Evolutionary conservation across 2,797 vertebrate genomes (phyloP), one percentile per base, ranked within the genome.

Genomic region (Cyclura pinguis): DNA sequence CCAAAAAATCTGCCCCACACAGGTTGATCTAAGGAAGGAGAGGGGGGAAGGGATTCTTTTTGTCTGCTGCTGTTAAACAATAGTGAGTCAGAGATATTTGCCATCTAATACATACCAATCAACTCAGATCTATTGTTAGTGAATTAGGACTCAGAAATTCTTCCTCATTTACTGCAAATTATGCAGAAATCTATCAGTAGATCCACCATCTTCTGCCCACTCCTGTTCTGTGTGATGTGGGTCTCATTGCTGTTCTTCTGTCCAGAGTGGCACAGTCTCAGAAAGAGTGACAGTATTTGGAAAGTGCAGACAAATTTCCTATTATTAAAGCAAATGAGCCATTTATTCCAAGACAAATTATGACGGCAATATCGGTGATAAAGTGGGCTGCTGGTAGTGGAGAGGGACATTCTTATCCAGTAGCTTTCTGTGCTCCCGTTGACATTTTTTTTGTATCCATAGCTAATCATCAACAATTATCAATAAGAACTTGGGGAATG

Each of bases 391-490:
- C 27, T 69, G 27, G 50, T 29, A 24, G 32, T 16, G 52, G 57
- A 22, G 27, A 74, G 27, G 29, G 47, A 32, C 0, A 35, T 90
- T 92, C 88, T 89, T 92, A 93, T 92, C 87, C 92, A 92, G 55
- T 82, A 93, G 73, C 59, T 57, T 42, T 93, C 90, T 76, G 32
- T 69, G 67, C 47, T 92, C 74, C 74, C 85, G 91, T 92, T 91
- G 94, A 95, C 87, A 88, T 85, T 84, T 81, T 88, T 88, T 90
- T 93, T 93, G 64, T 92, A 91, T 86, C 89, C 84, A 88, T 92
- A 95, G 94, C 93, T 95, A 94, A 95, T 95, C 89, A 94, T 88
- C 85, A 57, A 93, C 84, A 92, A 94, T 95, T 93, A 96, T 96
- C 94, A 96, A 95, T 93, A 94, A 81, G 87, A 94, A 95, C 90